Base-by-base conservation (phyloP, 1,140 invertebrate genomes). In the Ladona fulva region DNA sequence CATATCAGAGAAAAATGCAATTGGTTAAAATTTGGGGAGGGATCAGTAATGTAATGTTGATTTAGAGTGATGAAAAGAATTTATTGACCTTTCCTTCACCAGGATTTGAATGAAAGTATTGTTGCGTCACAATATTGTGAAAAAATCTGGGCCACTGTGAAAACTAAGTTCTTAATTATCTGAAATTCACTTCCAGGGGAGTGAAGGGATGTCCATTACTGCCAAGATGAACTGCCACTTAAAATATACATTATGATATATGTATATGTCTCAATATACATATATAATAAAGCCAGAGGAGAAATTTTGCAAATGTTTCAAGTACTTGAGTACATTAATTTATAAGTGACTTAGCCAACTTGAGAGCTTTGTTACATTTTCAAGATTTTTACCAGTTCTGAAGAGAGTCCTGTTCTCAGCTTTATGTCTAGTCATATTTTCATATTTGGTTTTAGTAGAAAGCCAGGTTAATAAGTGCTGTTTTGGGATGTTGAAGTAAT, bases 361-460 rank as follows among this genome's bases (percentile, higher is more conserved):
- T 66, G n/a, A 22, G n/a, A 66, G 52, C n/a, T 66, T 19, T 22
- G n/a, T 66, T 66, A 37, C 29, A 37, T 37, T 66, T 66, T 66
- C 52, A 66, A 66, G 16, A 66, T 66, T 66, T 66, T 5, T 66
- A 19, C 52, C 52, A 66, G 52, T 19, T 66, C 5, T 12, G 12
- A 66, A 22, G 52, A 19, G 16, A 66, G 29, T 37, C 8, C 14
- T 66, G 52, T 66, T 66, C 52, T 66, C n/a, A 66, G 52, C n/a
- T 66, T 66, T 66, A 66, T 66, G 52, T 66, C 52, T 66, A 66
- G 52, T 66, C 52, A 66, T 66, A 37, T 66, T 66, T 66, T 66
- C 52, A 19, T 19, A 66, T 22, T 66, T 66, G 52, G n/a, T 66
- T 66, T 66, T 22, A 66, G 16, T 66, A 19, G n/a, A 66, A 66